A percentile compares a stretch with the other conserved stretches of the same genome.
Conservation (phyloP, 30 jellyfish, hydroid and myxozoan genomes). For the Aurelia coerulea region DNA sequence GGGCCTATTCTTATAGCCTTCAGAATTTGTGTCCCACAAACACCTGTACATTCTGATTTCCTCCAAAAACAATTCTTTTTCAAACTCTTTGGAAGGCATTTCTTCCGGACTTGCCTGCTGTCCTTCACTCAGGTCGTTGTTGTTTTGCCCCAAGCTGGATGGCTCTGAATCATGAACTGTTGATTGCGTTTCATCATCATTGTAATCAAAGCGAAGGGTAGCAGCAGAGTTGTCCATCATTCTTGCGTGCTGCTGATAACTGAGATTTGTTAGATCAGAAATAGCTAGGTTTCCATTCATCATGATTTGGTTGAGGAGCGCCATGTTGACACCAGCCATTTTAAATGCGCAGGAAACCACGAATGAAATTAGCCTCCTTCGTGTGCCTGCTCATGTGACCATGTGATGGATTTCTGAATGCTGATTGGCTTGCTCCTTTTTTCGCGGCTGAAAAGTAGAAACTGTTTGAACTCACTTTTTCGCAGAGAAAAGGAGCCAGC, state of each 20-base stretch:
- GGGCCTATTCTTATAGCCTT: no score
- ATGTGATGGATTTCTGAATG: neutral
- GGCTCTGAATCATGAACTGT: neutral
- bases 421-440: no score
- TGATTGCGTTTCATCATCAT: neutral
- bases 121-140: neutral
- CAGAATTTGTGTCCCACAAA: no score
- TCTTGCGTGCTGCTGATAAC: neutral
- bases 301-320: conserved; percentile 23
- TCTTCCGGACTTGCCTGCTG: neutral
- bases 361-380: no score
- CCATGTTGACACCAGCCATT: conserved; percentile 4
- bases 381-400: neutral
- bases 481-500: neutral
- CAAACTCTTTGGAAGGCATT: neutral
- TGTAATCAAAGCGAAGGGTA: neutral
- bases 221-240: conserved; percentile 18
- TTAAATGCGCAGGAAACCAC: neutral
- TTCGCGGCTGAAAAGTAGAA: conserved; percentile 15
- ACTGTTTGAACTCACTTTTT: conserved; percentile 17
- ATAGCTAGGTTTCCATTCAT: neutral
- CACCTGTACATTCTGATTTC: no score
- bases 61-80: neutral
- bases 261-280: neutral
- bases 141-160: conserved; percentile 5